Base-by-base conservation (phyloP, 2,797 vertebrate species). In the Botia kubotai region DNA sequence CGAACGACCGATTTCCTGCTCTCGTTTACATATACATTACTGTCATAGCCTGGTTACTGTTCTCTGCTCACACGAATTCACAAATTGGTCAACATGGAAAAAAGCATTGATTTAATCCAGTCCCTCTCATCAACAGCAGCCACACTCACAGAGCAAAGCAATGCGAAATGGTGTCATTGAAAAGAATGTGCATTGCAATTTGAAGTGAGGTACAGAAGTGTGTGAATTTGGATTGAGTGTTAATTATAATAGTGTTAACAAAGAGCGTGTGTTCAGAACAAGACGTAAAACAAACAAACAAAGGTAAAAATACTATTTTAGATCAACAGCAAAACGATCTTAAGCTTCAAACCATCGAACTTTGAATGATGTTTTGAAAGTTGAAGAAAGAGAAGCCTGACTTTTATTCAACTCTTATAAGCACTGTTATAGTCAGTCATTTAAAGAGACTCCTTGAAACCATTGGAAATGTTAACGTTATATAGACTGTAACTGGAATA, bases 81-180 rank as follows among this genome's bases (percentile, higher is more conserved):
- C 10, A 83, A 83, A 68, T 57, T 72, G 72, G 82, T 19, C 77
- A 83, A 36, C 16, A 3, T 0, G 23, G 50, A 39, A 80, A 58
- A 48, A 36, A 63, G 53, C 36, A 80, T 80, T 2, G 71, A 74
- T 80, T 66, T 74, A 39, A 62, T 60, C 12, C 10, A 33, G 17
- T 0, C 52, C 17, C 21, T 60, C 33, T 21, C 65, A 65, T 75
- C 48, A 3, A 75, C 55, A 79, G 36, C 1, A 6, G 53, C 65
- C 21, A 46, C 19, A 65, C 4, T 16, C 14, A 10, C 46, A 66
- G n/a, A 19, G 10, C 50, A 62, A 3, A 71, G 26, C 23, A 17
- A 52, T 33, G 43, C 23, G 52, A 3, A 78, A 23, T 52, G 16
- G 68, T 29, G 19, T 63, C 43, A 79, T 72, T 67, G 75, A 78